Percentiles rank a stretch among this genome's conserved stretches.
phyloP scores from a whole-genome alignment of 2,797 vertebrate species.

The Chelidonichthys spinosus region DNA sequence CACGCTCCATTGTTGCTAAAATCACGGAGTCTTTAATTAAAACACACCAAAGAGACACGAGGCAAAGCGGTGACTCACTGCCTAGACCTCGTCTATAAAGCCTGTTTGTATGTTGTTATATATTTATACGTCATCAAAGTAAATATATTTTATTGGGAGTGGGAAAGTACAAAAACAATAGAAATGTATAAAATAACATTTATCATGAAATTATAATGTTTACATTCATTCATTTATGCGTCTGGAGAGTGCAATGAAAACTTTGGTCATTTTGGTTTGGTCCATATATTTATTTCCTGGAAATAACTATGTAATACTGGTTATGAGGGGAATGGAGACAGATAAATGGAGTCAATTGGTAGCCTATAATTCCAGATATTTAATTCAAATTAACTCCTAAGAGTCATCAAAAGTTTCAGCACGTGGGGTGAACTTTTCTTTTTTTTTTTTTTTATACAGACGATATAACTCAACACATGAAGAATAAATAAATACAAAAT shows the following conservation, averaged over 20 bases:
- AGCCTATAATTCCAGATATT: neutral
- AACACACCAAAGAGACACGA: conserved; percentile 33
- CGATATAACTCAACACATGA: neutral
- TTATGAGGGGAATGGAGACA: too few relatives aligned
- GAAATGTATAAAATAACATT: too few relatives aligned
- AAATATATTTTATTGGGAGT: too few relatives aligned
- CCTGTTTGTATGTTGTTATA: neutral
- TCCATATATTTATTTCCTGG: neutral
- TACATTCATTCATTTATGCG: too few relatives aligned
- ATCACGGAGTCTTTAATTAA: conserved; percentile 79
- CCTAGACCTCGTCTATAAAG: neutral
- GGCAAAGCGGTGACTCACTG: conserved; percentile 42
- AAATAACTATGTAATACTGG: neutral
- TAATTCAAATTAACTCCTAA: neutral
- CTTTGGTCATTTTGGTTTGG: neutral
- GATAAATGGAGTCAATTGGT: neutral
- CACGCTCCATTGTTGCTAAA: conserved; percentile 55
- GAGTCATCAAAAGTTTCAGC: neutral
- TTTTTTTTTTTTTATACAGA: neutral
- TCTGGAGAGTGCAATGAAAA: neutral
- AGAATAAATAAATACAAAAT: neutral
- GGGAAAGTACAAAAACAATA: too few relatives aligned
- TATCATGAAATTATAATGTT: too few relatives aligned
- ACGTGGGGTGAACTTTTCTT: neutral
- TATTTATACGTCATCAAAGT: neutral